These are phyloP conservation scores for Lymantria dispar DNA, from an alignment of 2,888 invertebrate genomes.

Conservation along the genomic window DNA sequence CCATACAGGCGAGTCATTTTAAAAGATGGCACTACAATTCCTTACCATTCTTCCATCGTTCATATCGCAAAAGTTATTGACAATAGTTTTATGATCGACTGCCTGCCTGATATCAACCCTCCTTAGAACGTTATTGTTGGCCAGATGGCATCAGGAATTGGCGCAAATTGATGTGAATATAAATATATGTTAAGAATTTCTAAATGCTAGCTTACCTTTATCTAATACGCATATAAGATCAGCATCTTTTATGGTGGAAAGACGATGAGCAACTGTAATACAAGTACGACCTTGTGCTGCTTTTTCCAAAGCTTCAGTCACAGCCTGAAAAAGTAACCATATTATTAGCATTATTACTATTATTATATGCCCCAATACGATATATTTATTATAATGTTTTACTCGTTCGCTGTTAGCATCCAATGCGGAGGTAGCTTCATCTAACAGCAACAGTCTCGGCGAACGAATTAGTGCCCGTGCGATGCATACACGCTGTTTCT, in stretches of 20 bases:
- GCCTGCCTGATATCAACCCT: too few species aligned
- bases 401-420: conserved; percentile 87
- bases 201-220: conserved; percentile 73
- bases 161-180: too few species aligned
- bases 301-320: conserved; percentile 91
- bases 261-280: conserved; percentile 92
- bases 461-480: conserved; percentile 86
- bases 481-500: conserved; percentile 88
- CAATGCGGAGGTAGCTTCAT: conserved; percentile 86
- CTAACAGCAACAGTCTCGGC: conserved; percentile 84
- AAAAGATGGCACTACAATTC: too few species aligned
- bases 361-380: neutral
- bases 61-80: too few species aligned
- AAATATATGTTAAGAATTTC: too few species aligned
- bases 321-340: conserved; percentile 71
- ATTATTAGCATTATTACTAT: neutral
- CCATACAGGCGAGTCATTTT: too few species aligned
- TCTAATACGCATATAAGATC: conserved; percentile 93
- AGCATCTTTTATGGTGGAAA: conserved; percentile 92
- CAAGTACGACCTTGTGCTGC: conserved; percentile 92
- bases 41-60: too few species aligned
- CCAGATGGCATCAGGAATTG: too few species aligned
- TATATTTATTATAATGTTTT: neutral
- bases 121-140: too few species aligned
- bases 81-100: too few species aligned